A percentile compares a stretch with the other conserved stretches of the same genome.
phyloP scores from a whole-genome alignment of 1,140 invertebrate genomes.

The Amphibalanus amphitrite region DNA sequence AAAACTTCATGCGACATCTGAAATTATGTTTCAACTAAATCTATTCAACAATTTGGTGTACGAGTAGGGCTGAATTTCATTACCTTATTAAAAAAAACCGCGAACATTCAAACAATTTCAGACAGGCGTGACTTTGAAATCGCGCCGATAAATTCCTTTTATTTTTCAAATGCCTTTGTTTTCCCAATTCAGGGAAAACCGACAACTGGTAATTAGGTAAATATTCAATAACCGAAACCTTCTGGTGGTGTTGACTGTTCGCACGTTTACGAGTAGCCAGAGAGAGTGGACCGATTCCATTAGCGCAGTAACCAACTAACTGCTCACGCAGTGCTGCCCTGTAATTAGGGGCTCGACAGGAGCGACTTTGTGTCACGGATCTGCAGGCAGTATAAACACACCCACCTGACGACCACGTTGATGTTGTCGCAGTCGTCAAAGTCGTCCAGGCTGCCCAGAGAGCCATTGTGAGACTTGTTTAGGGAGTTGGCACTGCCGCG shows the following conservation, averaged over 20 bases:
- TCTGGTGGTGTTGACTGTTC: not conserved
- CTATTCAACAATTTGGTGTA: no score
- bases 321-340: not conserved
- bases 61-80: no score
- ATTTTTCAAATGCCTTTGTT: no score
- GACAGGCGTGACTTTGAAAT: no score
- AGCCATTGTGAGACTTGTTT: conserved; percentile 11
- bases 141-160: no score
- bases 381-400: not conserved
- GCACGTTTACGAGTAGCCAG: not conserved
- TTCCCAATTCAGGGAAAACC: no score
- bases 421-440: conserved; percentile 25
- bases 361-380: not conserved
- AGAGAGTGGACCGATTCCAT: not conserved
- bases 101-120: no score
- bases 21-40: no score
- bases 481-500: conserved; percentile 12
- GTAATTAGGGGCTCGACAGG: not conserved
- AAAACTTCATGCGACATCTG: no score
- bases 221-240: not conserved
- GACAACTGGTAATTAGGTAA: no score
- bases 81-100: no score
- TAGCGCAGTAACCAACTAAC: not conserved
- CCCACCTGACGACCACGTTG: conserved; percentile 28
- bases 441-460: conserved; percentile 12